Percentiles rank a stretch among this genome's conserved stretches.
phyloP scores from a whole-genome alignment of 2,888 invertebrate species.

The Eupithecia insigniata region DNA sequence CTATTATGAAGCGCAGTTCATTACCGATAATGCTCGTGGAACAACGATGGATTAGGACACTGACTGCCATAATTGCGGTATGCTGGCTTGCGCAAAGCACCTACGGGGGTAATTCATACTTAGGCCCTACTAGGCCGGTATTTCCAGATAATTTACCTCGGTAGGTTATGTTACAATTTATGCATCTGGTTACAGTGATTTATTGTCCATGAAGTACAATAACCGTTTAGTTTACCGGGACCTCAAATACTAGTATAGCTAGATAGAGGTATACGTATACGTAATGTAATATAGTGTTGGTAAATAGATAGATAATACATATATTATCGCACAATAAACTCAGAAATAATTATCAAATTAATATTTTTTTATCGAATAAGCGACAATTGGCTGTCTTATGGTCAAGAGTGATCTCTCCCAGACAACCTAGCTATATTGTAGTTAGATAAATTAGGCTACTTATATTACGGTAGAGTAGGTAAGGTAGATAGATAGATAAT shows the following conservation, averaged over 20 bases:
- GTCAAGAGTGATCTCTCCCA: no score
- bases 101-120: conserved; percentile 37
- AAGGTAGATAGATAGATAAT: no score
- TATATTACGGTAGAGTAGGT: no score
- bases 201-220: conserved; percentile 29
- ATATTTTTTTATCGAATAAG: no score
- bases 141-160: conserved; percentile 44
- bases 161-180: conserved; percentile 40
- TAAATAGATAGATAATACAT: no score
- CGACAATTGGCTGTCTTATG: no score
- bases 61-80: conserved; percentile 49
- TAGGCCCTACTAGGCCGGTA: conserved; percentile 34
- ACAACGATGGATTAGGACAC: conserved; percentile 53
- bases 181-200: conserved; percentile 36
- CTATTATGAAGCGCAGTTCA: conserved; percentile 53
- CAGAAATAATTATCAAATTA: no score
- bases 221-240: conserved; percentile 7
- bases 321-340: no score
- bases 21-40: conserved; percentile 55
- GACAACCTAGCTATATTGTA: no score
- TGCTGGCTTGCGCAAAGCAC: conserved; percentile 50
- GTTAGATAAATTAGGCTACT: neutral
- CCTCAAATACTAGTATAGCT: neutral
- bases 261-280: neutral
- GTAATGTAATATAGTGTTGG: no score